A percentile compares a stretch with the other conserved stretches of the same genome.
Conservation (phyloP, 2,888 invertebrate genomes). For the Julus scanicus region DNA sequence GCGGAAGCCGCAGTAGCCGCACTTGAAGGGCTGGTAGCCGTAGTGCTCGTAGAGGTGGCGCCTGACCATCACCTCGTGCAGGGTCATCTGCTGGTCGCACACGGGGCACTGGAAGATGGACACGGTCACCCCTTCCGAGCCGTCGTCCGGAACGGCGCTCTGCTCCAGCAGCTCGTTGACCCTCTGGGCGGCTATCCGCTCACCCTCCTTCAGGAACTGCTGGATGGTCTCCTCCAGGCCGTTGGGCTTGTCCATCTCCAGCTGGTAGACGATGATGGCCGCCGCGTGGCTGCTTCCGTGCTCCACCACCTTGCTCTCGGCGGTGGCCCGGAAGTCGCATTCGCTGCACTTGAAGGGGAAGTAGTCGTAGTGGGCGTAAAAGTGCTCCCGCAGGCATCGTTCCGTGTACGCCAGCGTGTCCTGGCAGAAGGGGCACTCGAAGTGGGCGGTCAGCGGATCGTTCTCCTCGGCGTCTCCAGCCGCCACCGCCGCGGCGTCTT, state of each 20-base stretch:
- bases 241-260: conserved; percentile 44
- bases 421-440: conserved; percentile 58
- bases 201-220: conserved; percentile 56
- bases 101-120: conserved; percentile 59
- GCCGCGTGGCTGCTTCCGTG: conserved; percentile 53
- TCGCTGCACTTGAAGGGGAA: conserved; percentile 56
- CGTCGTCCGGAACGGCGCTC: not conserved
- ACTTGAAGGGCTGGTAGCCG: conserved; percentile 59
- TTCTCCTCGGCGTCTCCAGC: not conserved
- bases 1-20: conserved; percentile 59
- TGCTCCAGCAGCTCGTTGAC: conserved; percentile 48
- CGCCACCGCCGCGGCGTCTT: not conserved
- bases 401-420: conserved; percentile 51
- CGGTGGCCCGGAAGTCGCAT: conserved; percentile 53
- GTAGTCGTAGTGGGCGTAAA: conserved; percentile 58
- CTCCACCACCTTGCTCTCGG: conserved; percentile 53
- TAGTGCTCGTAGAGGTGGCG: conserved; percentile 59
- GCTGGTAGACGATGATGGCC: conserved; percentile 10
- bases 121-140: not conserved
- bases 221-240: conserved; percentile 57
- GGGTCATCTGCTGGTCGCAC: conserved; percentile 57
- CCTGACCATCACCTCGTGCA: conserved; percentile 58
- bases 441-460: conserved; percentile 44
- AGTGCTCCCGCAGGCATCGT: conserved; percentile 55
- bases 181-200: conserved; percentile 36